These are phyloP conservation scores for Channa striata DNA, from an alignment of 2,797 vertebrate genomes.

Conservation along the genomic window DNA sequence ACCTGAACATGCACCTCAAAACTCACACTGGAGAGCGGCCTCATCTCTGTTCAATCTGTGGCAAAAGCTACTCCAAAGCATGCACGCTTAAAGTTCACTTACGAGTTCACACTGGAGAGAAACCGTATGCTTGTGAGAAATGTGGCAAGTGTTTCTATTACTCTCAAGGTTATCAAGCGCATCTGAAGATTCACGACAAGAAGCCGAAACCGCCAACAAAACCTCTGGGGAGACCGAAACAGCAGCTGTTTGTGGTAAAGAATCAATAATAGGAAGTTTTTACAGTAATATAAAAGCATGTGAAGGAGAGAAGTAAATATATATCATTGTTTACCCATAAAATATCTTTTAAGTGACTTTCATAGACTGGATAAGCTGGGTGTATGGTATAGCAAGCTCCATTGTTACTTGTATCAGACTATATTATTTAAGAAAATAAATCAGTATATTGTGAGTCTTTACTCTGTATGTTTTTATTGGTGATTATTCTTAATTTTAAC, in stretches of 20 bases:
- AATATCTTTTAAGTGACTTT: no score
- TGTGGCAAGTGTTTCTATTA: constrained; percentile 64
- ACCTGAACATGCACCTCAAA: constrained; percentile 50
- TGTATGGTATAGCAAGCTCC: no score
- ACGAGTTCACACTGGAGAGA: constrained; percentile 66
- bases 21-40: constrained; percentile 54
- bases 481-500: no score
- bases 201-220: constrained; percentile 46
- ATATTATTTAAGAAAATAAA: no score
- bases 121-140: constrained; percentile 51
- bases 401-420: no score
- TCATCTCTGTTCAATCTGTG: constrained; percentile 63
- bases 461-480: no score
- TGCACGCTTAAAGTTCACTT: constrained; percentile 55
- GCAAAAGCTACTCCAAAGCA: constrained; percentile 61
- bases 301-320: neutral
- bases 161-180: constrained; percentile 38
- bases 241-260: constrained; percentile 18
- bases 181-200: constrained; percentile 58
- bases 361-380: no score
- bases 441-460: no score
- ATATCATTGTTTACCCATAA: no score
- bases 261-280: neutral
- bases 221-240: constrained; percentile 59
- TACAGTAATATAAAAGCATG: neutral